Conservation (phyloP, 2,888 invertebrate species). For the Beris chalybata region DNA sequence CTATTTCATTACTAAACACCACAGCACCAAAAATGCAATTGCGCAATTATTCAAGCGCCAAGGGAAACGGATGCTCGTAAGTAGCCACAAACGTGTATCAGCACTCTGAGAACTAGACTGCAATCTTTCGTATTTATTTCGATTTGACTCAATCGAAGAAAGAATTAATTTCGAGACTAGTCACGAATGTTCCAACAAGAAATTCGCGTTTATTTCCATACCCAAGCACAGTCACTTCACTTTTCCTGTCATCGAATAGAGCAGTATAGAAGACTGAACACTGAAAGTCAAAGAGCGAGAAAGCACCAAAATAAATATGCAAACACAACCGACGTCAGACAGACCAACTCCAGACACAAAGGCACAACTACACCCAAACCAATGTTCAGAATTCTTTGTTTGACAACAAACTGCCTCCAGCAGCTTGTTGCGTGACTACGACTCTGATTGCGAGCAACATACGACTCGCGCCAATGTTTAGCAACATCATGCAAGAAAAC, state of each 20-base stretch:
- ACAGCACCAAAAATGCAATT: conserved; percentile 3
- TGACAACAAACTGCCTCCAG: conserved; percentile 29
- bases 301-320: conserved; percentile 22
- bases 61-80: neutral
- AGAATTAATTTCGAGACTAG: conserved; percentile 9
- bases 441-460: too few relatives aligned
- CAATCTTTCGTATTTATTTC: too few relatives aligned
- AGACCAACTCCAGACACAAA: too few relatives aligned
- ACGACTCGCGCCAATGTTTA: too few relatives aligned
- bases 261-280: too few relatives aligned
- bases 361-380: too few relatives aligned
- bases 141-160: neutral
- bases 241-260: conserved; percentile 13
- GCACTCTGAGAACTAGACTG: too few relatives aligned
- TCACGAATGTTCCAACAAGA: conserved; percentile 17
- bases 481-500: too few relatives aligned
- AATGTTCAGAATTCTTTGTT: conserved; percentile 25
- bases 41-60: conserved; percentile 24
- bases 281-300: conserved; percentile 10
- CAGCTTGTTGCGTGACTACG: conserved; percentile 7
- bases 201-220: too few relatives aligned
- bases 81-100: too few relatives aligned
- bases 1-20: neutral
- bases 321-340: too few relatives aligned
- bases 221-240: neutral